Percentiles rank a stretch among this genome's conserved stretches.
phyloP scores from a whole-genome alignment of 92 coral and sea anemone genomes.

The Palythoa caribaeorum region DNA sequence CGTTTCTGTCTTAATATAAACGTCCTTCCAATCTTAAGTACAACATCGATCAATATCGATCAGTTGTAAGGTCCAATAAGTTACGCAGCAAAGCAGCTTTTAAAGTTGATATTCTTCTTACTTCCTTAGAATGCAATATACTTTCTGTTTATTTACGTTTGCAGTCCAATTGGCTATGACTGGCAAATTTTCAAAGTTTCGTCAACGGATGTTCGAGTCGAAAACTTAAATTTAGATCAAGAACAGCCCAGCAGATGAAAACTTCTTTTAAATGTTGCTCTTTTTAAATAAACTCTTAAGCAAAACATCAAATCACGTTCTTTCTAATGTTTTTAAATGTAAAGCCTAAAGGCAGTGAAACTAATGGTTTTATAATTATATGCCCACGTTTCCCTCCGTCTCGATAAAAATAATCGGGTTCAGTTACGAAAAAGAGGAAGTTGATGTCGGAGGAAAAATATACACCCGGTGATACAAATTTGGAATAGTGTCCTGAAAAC shows the following conservation, averaged over 20 bases:
- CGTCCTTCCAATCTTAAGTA: background rate
- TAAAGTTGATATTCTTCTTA: background rate
- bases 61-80: background rate
- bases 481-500: background rate
- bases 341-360: background rate
- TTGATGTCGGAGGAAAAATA: background rate
- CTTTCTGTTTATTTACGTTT: slow-evolving; percentile 1
- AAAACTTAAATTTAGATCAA: background rate
- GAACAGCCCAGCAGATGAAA: background rate
- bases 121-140: background rate
- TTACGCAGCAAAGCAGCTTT: background rate
- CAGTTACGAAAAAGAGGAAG: background rate
- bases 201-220: background rate
- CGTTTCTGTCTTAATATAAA: background rate
- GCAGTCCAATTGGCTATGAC: background rate
- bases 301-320: background rate
- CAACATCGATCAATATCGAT: background rate
- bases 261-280: background rate
- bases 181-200: background rate
- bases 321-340: background rate
- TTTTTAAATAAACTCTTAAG: background rate
- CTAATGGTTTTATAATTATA: background rate
- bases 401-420: background rate
- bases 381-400: background rate
- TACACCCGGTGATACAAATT: background rate